phyloP scores from a whole-genome alignment of 1,140 invertebrate genomes.

The Steinernema feltiae region DNA sequence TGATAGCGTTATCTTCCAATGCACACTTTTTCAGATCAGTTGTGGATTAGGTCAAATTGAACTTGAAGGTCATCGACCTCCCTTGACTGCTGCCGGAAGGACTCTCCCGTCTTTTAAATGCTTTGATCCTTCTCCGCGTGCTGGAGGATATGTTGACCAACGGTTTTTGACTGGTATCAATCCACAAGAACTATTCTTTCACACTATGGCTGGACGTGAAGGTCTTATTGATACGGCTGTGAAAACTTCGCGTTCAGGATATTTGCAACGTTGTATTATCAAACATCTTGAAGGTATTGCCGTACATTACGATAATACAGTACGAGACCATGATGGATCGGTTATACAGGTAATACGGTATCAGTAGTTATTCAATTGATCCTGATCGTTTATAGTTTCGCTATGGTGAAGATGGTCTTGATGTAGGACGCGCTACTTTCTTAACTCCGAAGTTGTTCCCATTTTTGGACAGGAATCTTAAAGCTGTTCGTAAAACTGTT shows the following conservation, averaged over 20 bases:
- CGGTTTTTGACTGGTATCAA: constrained; percentile 93
- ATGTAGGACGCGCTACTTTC: constrained; percentile 79
- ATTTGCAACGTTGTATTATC: constrained; percentile 91
- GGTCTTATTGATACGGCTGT: constrained; percentile 70
- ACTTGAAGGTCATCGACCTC: constrained; percentile 90
- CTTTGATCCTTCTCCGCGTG: constrained; percentile 80
- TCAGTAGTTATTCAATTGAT: constrained; percentile 5
- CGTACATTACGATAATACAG: constrained; percentile 78
- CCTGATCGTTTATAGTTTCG: constrained; percentile 64
- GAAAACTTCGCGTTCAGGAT: constrained; percentile 89
- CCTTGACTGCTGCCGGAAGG: constrained; percentile 83
- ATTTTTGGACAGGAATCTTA: constrained; percentile 70
- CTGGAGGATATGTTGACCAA: constrained; percentile 90
- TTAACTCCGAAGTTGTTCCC: constrained; percentile 72
- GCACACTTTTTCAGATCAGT: constrained; percentile 79
- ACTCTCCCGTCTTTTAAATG: constrained; percentile 84
- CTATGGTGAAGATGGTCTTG: constrained; percentile 97
- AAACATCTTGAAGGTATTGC: constrained; percentile 92
- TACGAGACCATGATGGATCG: constrained; percentile 84
- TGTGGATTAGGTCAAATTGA: constrained; percentile 94
- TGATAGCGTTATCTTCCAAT: constrained; percentile 11
- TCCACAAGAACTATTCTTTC: constrained; percentile 96
- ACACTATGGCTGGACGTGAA: constrained; percentile 99
- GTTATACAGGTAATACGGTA: constrained; percentile 71
- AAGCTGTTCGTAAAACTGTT: constrained; percentile 63